Evolutionary conservation across 1,140 invertebrate species (phyloP), one percentile per base, ranked within the genome.

Genomic region (Tetranychus urticae): DNA sequence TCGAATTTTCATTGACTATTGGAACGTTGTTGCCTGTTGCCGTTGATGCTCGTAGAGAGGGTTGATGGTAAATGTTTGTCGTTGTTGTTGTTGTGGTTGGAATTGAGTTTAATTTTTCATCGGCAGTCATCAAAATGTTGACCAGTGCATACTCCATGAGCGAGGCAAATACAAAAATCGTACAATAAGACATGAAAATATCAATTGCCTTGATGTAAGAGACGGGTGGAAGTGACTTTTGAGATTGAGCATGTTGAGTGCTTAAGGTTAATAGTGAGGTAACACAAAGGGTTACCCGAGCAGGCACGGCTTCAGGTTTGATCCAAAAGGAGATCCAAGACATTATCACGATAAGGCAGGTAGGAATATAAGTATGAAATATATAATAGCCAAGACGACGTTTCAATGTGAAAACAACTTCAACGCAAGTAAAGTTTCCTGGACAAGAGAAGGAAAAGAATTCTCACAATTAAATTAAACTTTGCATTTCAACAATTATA

Each of bases 121-220:
- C 63, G 33, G 63, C 63, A 7, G 56, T 61, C 55, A 68, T 55
- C 13, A 68, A 55, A 71, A 90, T 88, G 67, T 90, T 90, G 1
- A 91, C 86, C 63, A 91, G 71, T 67, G 86, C 89, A 70, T 90
- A 91, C 71, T 91, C 88, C 88, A 91, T 90, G 45, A 91, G 71
- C 3, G 88, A 87, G 81, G 89, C 84, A 70, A 91, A 91, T 67
- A 91, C 88, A 73, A 91, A 88, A 42, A 68, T 45, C 0, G 67
- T 68, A 57, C 67, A 68, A 6, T 46, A 54, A 13, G 64, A 63
- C 67, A 68, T 68, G 59, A 68, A 68, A 14, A 68, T 66, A 46
- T 68, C 67, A 45, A 68, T 65, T 58, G 71, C 70, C 61, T 90
- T 90, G 8, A 89, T 71, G 70, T 90, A 91, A 0, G 86, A 89